These are phyloP conservation scores for Poecilia velifera DNA, from an alignment of 2,797 vertebrate genomes.

Conservation along the genomic window DNA sequence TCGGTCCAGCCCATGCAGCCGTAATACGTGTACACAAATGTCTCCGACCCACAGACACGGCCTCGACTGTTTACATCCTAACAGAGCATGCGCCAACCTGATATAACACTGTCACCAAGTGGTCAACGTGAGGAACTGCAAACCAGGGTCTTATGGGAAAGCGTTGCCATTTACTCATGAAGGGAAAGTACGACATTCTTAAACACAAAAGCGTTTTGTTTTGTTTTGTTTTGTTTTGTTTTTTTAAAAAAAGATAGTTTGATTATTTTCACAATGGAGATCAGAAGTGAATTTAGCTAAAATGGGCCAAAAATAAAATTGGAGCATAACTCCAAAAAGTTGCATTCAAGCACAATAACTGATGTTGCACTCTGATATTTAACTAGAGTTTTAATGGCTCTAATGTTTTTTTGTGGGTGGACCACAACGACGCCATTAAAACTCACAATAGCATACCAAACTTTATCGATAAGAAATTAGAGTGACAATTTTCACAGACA, in stretches of 20 bases:
- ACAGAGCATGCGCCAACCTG: conserved; percentile 56
- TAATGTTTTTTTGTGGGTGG: neutral
- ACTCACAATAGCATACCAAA: neutral
- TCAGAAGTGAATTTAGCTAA: neutral
- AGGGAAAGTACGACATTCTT: neutral
- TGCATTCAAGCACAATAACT: neutral
- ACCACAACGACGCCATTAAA: neutral
- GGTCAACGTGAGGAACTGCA: conserved; percentile 10
- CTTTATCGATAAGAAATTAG: neutral
- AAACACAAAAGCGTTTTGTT: neutral
- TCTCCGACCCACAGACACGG: conserved; percentile 41
- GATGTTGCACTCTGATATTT: neutral
- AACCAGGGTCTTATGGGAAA: neutral
- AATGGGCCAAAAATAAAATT: neutral
- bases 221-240: no score
- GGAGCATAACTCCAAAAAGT: neutral
- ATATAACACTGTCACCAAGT: conserved; percentile 24
- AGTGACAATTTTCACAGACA: neutral
- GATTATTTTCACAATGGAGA: neutral
- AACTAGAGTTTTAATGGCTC: neutral
- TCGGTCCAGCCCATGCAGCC: conserved; percentile 63
- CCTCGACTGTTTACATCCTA: conserved; percentile 73
- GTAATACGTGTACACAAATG: conserved; percentile 74
- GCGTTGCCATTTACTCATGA: neutral
- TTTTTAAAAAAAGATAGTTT: neutral